Evolutionary conservation across 2,888 invertebrate species (phyloP), one percentile per base, ranked within the genome.

Genomic region (Pristionchus fissidentatus): DNA sequence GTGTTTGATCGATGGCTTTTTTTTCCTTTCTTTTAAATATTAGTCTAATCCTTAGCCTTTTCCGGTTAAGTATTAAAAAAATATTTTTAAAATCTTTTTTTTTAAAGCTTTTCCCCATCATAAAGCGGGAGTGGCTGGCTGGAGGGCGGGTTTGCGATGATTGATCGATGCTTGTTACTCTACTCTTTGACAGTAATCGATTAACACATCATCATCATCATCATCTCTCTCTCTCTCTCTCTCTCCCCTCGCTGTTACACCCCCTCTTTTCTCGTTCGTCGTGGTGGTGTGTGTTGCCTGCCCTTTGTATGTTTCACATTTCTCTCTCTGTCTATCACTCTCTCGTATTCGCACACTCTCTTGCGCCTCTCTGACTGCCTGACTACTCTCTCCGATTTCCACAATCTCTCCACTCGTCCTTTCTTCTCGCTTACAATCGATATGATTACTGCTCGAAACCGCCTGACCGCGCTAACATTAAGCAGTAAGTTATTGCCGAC

Each of bases 341-440:
- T 78, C 78, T 46, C 49, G 15, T 15, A n/a, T 41, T 38, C 43
- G 22, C 78, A 0, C 43, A 15, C 38, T 78, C 78, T 78, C 78
- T 78, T 55, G 10, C 52, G 0, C 29, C 78, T 78, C 78, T 35
- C 38, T 78, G 52, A 15, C 78, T 78, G n/a, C 78, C 19, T 62
- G 26, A 15, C 62, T 8, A 15, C 15, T 57, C 57, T 55, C 55
- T 55, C 38, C 55, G 10, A 0, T 26, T 0, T 15, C 13, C 75
- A 19, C 46, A 29, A 26, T 75, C 46, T 32, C 29, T 75, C 52
- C 46, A n/a, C 26, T n/a, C 35, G 70, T 8, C 49, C 19, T 46
- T 46, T n/a, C n/a, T 46, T 35, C 29, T 15, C 26, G 22, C 8
- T 3, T 22, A 29, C 43, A 46, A 43, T 75, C 49, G n/a, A 46